phyloP scores from a whole-genome alignment of 2,888 invertebrate species.

The Leptura quadrifasciata region DNA sequence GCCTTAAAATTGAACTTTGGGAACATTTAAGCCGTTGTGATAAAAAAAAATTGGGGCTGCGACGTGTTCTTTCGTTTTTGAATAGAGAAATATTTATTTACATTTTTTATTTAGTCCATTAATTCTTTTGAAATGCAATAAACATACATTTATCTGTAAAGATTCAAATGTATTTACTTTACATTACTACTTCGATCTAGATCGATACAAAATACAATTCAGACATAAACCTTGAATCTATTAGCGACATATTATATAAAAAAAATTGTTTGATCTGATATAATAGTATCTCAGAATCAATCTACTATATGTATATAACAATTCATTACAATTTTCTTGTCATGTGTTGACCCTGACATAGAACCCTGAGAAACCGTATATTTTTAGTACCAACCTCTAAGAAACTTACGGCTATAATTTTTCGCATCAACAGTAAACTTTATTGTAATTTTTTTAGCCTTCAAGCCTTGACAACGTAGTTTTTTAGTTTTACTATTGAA shows the following conservation, averaged over 20 bases:
- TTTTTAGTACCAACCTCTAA: not conserved
- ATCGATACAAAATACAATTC: too few species aligned
- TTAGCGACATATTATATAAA: not conserved
- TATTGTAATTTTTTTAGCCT: not conserved
- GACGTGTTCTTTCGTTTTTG: too few species aligned
- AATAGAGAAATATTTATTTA: too few species aligned
- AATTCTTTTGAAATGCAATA: too few species aligned
- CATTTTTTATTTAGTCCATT: too few species aligned
- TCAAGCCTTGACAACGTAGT: slow-evolving; percentile 8
- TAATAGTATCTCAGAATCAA: too few species aligned
- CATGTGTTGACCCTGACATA: not conserved
- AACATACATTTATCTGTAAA: too few species aligned
- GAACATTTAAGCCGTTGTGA: too few species aligned
- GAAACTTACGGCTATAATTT: not conserved
- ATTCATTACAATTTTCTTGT: not conserved
- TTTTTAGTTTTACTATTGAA: not conserved
- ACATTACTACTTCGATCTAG: too few species aligned
- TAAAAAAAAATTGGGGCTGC: too few species aligned
- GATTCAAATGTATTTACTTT: too few species aligned
- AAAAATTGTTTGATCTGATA: not conserved
- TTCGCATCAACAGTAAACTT: slow-evolving; percentile 14
- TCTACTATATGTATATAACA: not conserved
- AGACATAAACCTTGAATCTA: not conserved
- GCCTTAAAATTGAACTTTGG: too few species aligned
- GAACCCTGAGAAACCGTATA: slow-evolving; percentile 14